These are phyloP conservation scores for Pan paniscus DNA, from an alignment of 2,113 vertebrate species.

Conservation along the genomic window DNA sequence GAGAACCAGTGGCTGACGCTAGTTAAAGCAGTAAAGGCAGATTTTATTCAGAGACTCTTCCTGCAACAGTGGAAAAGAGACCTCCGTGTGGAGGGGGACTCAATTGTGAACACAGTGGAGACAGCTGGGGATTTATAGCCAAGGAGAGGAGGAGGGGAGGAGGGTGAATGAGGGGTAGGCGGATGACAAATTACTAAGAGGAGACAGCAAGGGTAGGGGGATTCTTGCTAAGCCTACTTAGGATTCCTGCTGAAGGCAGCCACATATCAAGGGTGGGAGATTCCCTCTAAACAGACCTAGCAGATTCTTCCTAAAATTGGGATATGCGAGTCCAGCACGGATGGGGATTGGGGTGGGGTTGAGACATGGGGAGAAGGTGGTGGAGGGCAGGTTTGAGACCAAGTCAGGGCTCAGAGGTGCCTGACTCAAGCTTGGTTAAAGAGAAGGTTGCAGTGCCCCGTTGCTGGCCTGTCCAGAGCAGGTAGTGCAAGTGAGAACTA, in stretches of 20 bases:
- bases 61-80: background rate
- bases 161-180: background rate
- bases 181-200: background rate
- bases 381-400: background rate
- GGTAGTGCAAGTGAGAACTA: background rate
- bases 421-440: background rate
- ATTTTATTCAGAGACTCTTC: background rate
- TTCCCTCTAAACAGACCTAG: background rate
- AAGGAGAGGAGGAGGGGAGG: background rate
- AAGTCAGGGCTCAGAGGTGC: background rate
- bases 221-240: background rate
- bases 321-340: background rate
- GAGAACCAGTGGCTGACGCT: background rate
- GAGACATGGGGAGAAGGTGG: background rate
- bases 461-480: background rate
- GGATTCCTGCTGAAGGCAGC: background rate
- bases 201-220: background rate
- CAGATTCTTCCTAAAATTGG: background rate
- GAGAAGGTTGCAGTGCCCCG: background rate
- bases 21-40: background rate
- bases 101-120: background rate
- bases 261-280: background rate
- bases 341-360: no score
- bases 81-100: background rate
- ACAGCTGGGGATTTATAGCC: background rate